These are phyloP conservation scores for Galendromus occidentalis DNA, from an alignment of 1,140 invertebrate genomes.

Conservation along the genomic window DNA sequence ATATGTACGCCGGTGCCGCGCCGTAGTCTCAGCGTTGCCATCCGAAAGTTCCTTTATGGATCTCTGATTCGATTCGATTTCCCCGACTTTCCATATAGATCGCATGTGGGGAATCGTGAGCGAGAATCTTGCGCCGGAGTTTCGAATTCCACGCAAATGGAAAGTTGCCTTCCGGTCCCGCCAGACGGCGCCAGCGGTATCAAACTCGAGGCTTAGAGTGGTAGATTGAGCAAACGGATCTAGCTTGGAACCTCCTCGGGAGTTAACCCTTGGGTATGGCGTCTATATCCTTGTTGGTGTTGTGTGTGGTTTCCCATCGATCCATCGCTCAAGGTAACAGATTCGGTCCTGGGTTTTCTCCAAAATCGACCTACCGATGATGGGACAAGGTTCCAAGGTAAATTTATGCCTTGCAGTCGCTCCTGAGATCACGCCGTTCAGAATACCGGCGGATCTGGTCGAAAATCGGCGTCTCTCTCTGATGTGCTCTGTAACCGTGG, in stretches of 20 bases:
- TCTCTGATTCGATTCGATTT: too few species aligned
- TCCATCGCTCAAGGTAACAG: background rate
- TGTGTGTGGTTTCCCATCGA: background rate
- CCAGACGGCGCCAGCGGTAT: constrained; percentile 5
- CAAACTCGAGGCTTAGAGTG: background rate
- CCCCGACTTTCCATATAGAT: too few species aligned
- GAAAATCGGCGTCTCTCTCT: background rate
- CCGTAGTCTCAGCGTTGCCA: too few species aligned
- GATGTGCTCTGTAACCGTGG: background rate
- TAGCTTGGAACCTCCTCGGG: background rate
- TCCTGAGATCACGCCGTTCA: background rate
- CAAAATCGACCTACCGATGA: background rate
- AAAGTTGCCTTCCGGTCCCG: constrained; percentile 2
- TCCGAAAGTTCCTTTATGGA: too few species aligned
- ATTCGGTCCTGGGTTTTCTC: background rate
- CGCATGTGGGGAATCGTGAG: too few species aligned
- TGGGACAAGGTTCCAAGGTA: background rate
- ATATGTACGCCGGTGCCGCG: too few species aligned
- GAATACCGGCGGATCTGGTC: background rate
- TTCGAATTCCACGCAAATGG: too few species aligned
- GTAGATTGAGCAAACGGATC: background rate
- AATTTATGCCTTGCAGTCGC: background rate
- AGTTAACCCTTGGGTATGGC: background rate
- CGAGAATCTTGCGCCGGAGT: too few species aligned
- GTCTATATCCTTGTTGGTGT: background rate